Evolutionary conservation across 1,140 invertebrate species (phyloP).

Genomic region (Dreissena rostriformis): DNA sequence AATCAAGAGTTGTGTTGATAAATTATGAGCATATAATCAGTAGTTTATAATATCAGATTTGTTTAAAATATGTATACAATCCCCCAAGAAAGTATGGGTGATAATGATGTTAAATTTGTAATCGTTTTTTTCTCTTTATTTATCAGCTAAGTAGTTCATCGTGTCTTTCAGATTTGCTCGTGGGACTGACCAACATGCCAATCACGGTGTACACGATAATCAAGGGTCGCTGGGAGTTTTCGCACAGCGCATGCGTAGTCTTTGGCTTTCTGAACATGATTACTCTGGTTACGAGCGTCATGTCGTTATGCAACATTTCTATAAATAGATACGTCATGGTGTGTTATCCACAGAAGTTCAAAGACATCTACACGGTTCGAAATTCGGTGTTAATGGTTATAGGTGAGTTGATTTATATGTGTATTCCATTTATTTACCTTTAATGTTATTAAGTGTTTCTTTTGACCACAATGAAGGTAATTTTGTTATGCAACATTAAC

Average conservation of each 20-base stretch:
- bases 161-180: slow-evolving; percentile 54
- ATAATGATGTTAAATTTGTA: no score
- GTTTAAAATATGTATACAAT: background rate
- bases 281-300: slow-evolving; percentile 58
- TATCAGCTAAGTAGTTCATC: no score
- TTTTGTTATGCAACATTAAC: background rate
- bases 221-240: slow-evolving; percentile 47
- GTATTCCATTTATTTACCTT: background rate
- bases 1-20: no score
- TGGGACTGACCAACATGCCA: slow-evolving; percentile 59
- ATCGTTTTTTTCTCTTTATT: no score
- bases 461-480: background rate
- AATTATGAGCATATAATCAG: no score
- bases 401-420: slow-evolving; percentile 42
- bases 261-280: slow-evolving; percentile 62
- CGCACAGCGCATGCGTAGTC: slow-evolving; percentile 25
- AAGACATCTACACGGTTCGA: slow-evolving; percentile 46
- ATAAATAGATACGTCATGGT: slow-evolving; percentile 60
- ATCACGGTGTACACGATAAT: slow-evolving; percentile 51
- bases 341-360: slow-evolving; percentile 45
- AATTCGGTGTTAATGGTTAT: slow-evolving; percentile 46
- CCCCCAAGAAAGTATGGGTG: no score
- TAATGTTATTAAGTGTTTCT: background rate
- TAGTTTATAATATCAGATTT: no score
- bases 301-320: slow-evolving; percentile 60